Conservation (phyloP, 2,113 vertebrate species). For the Puffinus mauretanicus region DNA sequence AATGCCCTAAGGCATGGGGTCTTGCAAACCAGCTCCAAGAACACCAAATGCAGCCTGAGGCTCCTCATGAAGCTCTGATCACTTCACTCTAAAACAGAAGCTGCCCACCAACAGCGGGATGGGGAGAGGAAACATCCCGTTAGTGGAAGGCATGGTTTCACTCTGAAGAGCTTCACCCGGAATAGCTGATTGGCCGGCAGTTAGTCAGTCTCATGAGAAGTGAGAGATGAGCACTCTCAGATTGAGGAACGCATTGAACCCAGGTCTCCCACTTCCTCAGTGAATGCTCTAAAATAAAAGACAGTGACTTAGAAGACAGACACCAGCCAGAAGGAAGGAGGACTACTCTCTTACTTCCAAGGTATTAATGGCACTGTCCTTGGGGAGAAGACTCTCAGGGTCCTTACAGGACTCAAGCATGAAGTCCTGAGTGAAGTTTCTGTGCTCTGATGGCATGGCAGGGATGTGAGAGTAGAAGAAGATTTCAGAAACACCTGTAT, state of each 20-base stretch:
- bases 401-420: not conserved
- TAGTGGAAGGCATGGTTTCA: not conserved
- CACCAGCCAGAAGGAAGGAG: not conserved
- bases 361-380: not conserved
- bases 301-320: not conserved
- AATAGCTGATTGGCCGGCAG: not conserved
- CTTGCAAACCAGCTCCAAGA: not conserved
- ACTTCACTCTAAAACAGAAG: not conserved
- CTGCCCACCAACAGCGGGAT: not conserved
- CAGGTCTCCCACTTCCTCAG: constrained; percentile 56
- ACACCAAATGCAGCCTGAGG: not conserved
- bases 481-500: not conserved
- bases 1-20: not conserved
- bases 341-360: not conserved
- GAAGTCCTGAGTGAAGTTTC: not conserved
- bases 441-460: not conserved
- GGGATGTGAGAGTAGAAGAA: not conserved
- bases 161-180: not conserved
- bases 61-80: not conserved
- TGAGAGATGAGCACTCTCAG: constrained; percentile 24
- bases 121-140: not conserved
- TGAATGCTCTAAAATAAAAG: constrained; percentile 21
- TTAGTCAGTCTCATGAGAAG: constrained; percentile 23
- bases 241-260: constrained; percentile 48
- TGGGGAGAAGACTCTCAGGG: not conserved